phyloP scores from a whole-genome alignment of 2,113 vertebrate genomes.

The Chlamydotis undulata region DNA sequence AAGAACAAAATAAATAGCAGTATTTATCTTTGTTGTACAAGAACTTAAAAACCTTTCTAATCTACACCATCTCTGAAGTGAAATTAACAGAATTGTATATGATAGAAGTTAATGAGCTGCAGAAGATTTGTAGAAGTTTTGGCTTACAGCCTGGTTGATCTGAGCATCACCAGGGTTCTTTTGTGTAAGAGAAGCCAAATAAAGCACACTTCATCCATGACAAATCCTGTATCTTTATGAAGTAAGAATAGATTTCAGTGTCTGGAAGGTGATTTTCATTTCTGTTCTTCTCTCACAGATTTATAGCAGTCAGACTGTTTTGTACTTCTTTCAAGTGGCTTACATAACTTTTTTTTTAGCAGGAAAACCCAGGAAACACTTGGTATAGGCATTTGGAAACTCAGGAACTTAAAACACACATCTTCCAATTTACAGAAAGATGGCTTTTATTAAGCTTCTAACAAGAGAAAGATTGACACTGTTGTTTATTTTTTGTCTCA shows the following conservation, averaged over 20 bases:
- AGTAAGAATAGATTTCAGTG: background rate
- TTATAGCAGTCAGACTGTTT: background rate
- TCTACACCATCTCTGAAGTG: background rate
- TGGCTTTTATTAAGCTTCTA: background rate
- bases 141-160: background rate
- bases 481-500: background rate
- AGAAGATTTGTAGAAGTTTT: background rate
- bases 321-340: background rate
- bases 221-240: background rate
- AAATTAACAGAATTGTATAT: background rate
- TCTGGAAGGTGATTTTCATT: background rate
- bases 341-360: background rate
- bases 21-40: background rate
- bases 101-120: background rate
- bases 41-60: background rate
- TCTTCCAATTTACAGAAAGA: background rate
- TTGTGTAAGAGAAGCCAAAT: background rate
- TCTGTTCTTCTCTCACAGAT: background rate
- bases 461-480: background rate
- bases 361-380: background rate
- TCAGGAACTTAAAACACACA: background rate
- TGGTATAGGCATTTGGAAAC: background rate
- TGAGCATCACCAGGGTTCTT: background rate
- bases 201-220: background rate
- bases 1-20: background rate